A percentile compares a stretch with the other conserved stretches of the same genome.
Conservation (phyloP, 2,888 invertebrate genomes). For the Leptopilina myrica region DNA sequence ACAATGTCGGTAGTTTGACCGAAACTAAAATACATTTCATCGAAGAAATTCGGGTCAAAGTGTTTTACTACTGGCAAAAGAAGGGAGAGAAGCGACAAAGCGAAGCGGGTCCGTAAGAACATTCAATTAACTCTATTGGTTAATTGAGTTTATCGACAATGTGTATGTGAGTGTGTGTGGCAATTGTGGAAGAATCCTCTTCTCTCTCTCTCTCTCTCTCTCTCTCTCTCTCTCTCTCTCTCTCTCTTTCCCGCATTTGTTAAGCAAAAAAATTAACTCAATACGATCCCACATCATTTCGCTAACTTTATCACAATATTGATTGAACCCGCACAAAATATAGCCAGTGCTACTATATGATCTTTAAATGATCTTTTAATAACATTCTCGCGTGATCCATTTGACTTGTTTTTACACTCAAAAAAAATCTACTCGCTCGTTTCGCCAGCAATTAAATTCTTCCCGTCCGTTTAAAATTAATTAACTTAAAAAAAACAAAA, state of each 20-base stretch:
- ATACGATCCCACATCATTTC: slow-evolving; percentile 22
- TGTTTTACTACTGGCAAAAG: slow-evolving; percentile 38
- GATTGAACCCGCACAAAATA: not conserved
- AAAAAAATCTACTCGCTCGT: not conserved
- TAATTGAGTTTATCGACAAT: slow-evolving; percentile 70
- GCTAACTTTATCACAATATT: slow-evolving; percentile 10
- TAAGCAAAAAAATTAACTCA: slow-evolving; percentile 28
- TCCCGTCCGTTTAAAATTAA: too few relatives aligned
- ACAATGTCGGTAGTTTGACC: too few relatives aligned
- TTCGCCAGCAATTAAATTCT: not conserved
- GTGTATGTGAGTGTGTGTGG: slow-evolving; percentile 42
- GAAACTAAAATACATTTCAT: slow-evolving; percentile 10
- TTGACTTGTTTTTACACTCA: not conserved
- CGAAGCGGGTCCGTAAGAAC: slow-evolving; percentile 52
- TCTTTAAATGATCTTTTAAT: slow-evolving; percentile 20
- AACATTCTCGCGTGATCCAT: slow-evolving; percentile 15
- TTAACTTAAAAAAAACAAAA: too few relatives aligned
- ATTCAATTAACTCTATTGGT: slow-evolving; percentile 71
- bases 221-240: not conserved
- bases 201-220: slow-evolving; percentile 44
- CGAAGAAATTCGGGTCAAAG: slow-evolving; percentile 32
- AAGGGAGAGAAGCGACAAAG: slow-evolving; percentile 35
- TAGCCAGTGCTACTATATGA: not conserved
- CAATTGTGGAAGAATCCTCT: slow-evolving; percentile 61
- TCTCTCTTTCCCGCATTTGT: not conserved